A percentile compares a stretch with the other conserved stretches of the same genome.
Evolutionary conservation across 1,140 invertebrate genomes (phyloP).

Genomic region (Hylyphantes graminicola): DNA sequence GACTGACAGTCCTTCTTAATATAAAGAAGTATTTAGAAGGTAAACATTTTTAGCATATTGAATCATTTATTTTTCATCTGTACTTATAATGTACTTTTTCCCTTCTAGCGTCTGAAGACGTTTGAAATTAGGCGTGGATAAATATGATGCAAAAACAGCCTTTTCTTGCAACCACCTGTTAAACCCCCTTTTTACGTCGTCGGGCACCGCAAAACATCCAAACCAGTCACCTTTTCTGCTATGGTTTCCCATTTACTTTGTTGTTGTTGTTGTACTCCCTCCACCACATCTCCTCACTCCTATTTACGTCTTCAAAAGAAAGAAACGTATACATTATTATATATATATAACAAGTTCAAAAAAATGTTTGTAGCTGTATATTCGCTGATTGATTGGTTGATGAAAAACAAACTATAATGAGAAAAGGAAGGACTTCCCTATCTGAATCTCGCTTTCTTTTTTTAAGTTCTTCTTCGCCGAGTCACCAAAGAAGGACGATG

Average conservation of each 20-base stretch:
- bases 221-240: constrained; percentile 37
- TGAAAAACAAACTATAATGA: constrained; percentile 9
- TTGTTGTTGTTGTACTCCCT: constrained; percentile 30
- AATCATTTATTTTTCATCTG: background rate
- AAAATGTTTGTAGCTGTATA: constrained; percentile 50
- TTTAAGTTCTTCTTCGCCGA: constrained; percentile 17
- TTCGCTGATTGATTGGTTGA: constrained; percentile 10
- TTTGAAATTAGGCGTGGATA: constrained; percentile 4
- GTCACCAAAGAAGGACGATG: background rate
- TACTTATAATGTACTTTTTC: background rate
- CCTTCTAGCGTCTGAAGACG: constrained; percentile 35
- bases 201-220: constrained; percentile 40
- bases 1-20: too few species aligned
- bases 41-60: too few species aligned
- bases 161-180: constrained; percentile 46
- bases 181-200: constrained; percentile 44
- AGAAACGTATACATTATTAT: background rate
- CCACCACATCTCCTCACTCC: constrained; percentile 33
- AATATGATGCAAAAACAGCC: constrained; percentile 19
- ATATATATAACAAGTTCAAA: constrained; percentile 42
- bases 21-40: too few species aligned
- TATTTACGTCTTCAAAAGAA: constrained; percentile 8
- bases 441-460: constrained; percentile 4
- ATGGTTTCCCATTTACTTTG: constrained; percentile 19
- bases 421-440: background rate